phyloP scores from a whole-genome alignment of 2,797 vertebrate species.

The Xenentodon cancila region DNA sequence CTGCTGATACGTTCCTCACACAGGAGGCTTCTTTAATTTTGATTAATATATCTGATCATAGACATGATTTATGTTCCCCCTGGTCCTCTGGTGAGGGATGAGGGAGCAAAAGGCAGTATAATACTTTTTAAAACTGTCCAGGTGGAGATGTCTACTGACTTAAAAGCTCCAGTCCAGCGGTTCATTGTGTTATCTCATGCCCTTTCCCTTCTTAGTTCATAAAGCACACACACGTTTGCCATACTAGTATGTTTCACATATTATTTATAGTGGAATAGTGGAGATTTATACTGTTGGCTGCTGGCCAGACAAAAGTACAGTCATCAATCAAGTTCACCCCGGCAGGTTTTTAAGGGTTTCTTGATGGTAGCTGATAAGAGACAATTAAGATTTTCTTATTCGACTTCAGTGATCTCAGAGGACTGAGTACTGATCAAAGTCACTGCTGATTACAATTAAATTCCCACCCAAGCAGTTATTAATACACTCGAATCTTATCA shows the following conservation, averaged over 20 bases:
- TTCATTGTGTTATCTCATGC: conserved; percentile 41
- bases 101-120: conserved; percentile 58
- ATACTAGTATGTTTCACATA: too few relatives aligned
- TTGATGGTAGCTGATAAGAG: conserved; percentile 38
- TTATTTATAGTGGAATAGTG: conserved; percentile 3
- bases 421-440: conserved; percentile 55
- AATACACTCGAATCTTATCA: too few relatives aligned
- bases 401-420: conserved; percentile 36
- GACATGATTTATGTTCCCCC: conserved; percentile 56
- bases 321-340: conserved; percentile 21
- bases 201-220: conserved; percentile 32
- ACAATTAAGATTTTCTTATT: conserved; percentile 29
- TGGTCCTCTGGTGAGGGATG: conserved; percentile 64
- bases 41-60: conserved; percentile 52
- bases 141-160: conserved; percentile 40
- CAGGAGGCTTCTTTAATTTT: conserved; percentile 40
- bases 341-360: conserved; percentile 39
- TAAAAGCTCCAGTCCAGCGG: conserved; percentile 27
- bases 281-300: conserved; percentile 20
- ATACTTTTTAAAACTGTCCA: conserved; percentile 54
- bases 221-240: conserved; percentile 17
- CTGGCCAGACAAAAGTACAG: conserved; percentile 27
- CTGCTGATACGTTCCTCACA: conserved; percentile 50
- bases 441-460: conserved; percentile 41
- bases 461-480: too few relatives aligned